phyloP scores from a whole-genome alignment of 2,888 invertebrate species.

The Drosophila antonietae region DNA sequence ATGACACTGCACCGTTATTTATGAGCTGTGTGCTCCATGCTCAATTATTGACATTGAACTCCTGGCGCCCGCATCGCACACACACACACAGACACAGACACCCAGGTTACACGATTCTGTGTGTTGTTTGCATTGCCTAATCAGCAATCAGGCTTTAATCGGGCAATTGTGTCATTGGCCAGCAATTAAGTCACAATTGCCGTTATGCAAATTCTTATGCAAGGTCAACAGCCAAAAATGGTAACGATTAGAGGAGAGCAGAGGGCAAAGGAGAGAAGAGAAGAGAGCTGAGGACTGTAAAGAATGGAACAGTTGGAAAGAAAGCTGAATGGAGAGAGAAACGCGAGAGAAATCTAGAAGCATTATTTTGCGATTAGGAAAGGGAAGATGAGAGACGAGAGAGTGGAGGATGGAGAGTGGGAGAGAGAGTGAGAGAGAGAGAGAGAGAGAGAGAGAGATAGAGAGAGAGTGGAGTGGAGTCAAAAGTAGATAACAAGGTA shows the following conservation, averaged over 20 bases:
- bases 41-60: constrained; percentile 77
- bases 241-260: neutral
- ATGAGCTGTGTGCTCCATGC: constrained; percentile 73
- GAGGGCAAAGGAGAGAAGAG: neutral
- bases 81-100: constrained; percentile 33
- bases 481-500: no score
- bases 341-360: neutral
- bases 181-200: constrained; percentile 77
- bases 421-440: neutral
- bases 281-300: neutral
- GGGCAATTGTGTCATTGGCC: constrained; percentile 62
- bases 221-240: constrained; percentile 68
- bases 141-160: constrained; percentile 70
- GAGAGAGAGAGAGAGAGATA: no score
- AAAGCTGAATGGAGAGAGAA: neutral
- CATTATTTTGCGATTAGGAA: neutral
- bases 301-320: neutral
- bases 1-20: constrained; percentile 78
- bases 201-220: constrained; percentile 68
- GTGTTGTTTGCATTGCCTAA: constrained; percentile 60
- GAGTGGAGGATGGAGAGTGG: no score
- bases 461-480: neutral
- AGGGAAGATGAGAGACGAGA: neutral
- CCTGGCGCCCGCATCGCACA: constrained; percentile 61
- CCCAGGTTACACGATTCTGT: constrained; percentile 23